A percentile compares a stretch with the other conserved stretches of the same genome.
Evolutionary conservation across 2,888 invertebrate species (phyloP).

Genomic region (Drosophila anomalipes): DNA sequence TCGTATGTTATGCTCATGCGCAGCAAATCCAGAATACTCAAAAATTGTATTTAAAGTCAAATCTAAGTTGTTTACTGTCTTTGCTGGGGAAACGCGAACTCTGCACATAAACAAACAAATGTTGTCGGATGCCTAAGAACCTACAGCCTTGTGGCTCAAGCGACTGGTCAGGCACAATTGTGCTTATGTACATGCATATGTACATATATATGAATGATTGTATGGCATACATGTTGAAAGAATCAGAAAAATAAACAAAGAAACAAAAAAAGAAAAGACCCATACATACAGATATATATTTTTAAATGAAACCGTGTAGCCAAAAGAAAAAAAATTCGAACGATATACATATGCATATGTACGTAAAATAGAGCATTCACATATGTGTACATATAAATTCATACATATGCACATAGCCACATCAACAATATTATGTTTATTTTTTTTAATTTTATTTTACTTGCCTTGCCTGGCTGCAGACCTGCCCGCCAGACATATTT

Average conservation of each 20-base stretch:
- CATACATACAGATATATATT: background rate
- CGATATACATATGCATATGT: background rate
- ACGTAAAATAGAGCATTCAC: background rate
- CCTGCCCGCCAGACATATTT: constrained; percentile 2
- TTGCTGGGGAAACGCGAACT: constrained; percentile 53
- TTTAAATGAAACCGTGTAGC: constrained; percentile 29
- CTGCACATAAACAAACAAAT: constrained; percentile 60
- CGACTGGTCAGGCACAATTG: constrained; percentile 37
- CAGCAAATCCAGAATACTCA: constrained; percentile 37
- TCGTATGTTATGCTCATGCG: constrained; percentile 55
- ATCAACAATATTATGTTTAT: constrained; percentile 27
- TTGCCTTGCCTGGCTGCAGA: constrained; percentile 20
- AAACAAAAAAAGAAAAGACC: constrained; percentile 6
- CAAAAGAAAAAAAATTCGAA: constrained; percentile 4
- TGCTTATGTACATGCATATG: constrained; percentile 5
- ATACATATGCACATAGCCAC: constrained; percentile 26
- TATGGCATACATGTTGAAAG: constrained; percentile 4
- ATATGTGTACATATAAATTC: background rate
- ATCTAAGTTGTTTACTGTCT: constrained; percentile 59
- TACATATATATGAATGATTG: background rate
- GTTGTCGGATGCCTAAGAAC: constrained; percentile 38
- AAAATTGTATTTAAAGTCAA: constrained; percentile 37
- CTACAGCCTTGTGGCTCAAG: constrained; percentile 16
- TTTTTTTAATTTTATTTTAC: constrained; percentile 16
- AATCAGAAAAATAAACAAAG: constrained; percentile 41